These are phyloP conservation scores for Molanna angustata DNA, from an alignment of 2,888 invertebrate genomes.

Conservation along the genomic window DNA sequence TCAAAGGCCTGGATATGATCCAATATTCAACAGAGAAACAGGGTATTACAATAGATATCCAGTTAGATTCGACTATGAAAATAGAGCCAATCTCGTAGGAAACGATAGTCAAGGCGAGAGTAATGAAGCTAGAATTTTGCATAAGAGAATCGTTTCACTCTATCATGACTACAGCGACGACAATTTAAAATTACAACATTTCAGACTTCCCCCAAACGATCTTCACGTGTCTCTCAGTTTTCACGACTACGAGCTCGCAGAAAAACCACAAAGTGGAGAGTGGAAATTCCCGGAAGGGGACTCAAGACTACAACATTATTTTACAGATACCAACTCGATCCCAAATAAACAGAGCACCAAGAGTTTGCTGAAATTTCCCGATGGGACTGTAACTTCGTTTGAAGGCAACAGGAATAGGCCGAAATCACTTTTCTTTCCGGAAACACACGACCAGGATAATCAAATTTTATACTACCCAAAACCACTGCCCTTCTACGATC, in stretches of 20 bases:
- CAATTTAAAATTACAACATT: slow-evolving; percentile 5
- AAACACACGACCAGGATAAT: slow-evolving; percentile 10
- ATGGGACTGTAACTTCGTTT: not conserved
- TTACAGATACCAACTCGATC: slow-evolving; percentile 7
- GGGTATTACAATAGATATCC: slow-evolving; percentile 19
- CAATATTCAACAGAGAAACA: slow-evolving; percentile 39
- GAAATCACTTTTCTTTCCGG: slow-evolving; percentile 25
- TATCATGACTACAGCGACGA: slow-evolving; percentile 35
- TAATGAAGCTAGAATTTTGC: slow-evolving; percentile 32
- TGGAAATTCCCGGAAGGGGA: slow-evolving; percentile 28
- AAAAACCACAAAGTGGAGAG: not conserved
- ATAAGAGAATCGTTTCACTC: slow-evolving; percentile 15
- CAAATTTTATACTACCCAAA: slow-evolving; percentile 22
- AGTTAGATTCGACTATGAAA: slow-evolving; percentile 12
- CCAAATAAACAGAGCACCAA: slow-evolving; percentile 13
- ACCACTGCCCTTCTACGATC: slow-evolving; percentile 30
- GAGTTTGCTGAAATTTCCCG: slow-evolving; percentile 22
- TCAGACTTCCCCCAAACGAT: slow-evolving; percentile 18
- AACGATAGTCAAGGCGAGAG: slow-evolving; percentile 31
- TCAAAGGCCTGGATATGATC: slow-evolving; percentile 8
- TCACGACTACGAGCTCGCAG: slow-evolving; percentile 11
- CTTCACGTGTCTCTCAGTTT: slow-evolving; percentile 24
- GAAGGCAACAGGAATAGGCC: slow-evolving; percentile 12
- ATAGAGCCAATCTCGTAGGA: slow-evolving; percentile 23
- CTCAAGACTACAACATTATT: too few relatives aligned